phyloP scores from a whole-genome alignment of 2,113 vertebrate genomes.

The Sander lucioperca region DNA sequence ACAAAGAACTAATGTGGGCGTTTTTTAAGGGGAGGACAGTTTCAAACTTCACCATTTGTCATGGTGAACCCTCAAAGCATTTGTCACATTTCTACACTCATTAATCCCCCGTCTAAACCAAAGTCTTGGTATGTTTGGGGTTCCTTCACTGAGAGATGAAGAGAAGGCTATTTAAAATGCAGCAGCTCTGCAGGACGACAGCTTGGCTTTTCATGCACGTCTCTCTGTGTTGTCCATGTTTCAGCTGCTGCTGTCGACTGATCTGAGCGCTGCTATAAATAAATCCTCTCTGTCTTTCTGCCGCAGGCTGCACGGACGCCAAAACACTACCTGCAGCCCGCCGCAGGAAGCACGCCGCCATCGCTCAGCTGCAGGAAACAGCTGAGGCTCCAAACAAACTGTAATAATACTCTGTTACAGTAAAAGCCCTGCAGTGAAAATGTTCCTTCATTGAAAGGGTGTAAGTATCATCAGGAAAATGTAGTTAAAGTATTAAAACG shows the following conservation, averaged over 20 bases:
- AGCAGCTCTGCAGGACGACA: not conserved
- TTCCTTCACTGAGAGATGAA: not conserved
- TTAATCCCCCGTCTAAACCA: no score
- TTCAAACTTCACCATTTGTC: no score
- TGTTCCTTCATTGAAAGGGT: no score
- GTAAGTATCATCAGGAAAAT: no score
- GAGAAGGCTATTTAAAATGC: not conserved
- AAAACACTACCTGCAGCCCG: conserved; percentile 59
- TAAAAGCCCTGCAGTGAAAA: no score
- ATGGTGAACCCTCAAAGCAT: no score
- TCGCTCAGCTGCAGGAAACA: conserved; percentile 31
- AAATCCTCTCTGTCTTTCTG: conserved; percentile 45
- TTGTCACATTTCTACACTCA: not conserved
- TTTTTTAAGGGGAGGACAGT: no score
- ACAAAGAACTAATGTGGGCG: no score
- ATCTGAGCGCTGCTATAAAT: conserved; percentile 62
- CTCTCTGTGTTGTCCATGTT: conserved; percentile 2
- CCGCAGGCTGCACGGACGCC: conserved; percentile 46
- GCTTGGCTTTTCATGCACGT: not conserved
- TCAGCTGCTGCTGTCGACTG: conserved; percentile 33
- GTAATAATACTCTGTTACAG: no score
- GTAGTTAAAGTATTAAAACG: no score
- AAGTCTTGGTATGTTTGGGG: no score
- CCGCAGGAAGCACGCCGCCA: not conserved
- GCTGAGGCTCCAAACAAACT: not conserved